Evolutionary conservation across 2,113 vertebrate genomes (phyloP).

Genomic region (Salvator merianae): DNA sequence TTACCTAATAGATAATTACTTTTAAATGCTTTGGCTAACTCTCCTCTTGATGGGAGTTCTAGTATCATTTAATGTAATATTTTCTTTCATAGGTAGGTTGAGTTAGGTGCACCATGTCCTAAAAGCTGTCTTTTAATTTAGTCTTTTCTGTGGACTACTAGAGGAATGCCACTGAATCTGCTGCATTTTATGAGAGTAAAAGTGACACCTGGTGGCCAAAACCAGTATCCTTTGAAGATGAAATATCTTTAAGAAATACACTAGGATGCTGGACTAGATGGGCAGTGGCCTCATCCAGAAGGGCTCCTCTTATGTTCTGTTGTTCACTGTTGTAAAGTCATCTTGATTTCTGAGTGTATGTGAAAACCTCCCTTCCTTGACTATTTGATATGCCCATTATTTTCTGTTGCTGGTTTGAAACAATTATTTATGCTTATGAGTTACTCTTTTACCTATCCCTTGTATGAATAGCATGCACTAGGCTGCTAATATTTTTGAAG

Average conservation of each 20-base stretch:
- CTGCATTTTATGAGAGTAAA: constrained; percentile 14
- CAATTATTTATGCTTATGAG: not conserved
- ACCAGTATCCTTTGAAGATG: not conserved
- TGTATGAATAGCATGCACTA: too few relatives aligned
- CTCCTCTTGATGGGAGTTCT: too few relatives aligned
- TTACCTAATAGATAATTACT: too few relatives aligned
- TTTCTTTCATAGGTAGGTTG: not conserved
- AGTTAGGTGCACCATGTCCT: not conserved
- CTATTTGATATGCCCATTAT: not conserved
- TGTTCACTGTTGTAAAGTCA: too few relatives aligned
- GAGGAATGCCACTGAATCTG: not conserved
- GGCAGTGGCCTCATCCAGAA: too few relatives aligned
- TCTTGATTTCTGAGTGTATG: not conserved
- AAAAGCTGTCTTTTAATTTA: not conserved
- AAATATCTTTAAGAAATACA: not conserved
- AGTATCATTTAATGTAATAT: not conserved
- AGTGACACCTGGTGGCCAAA: constrained; percentile 20
- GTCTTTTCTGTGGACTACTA: not conserved
- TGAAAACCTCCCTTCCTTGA: not conserved
- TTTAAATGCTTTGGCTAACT: too few relatives aligned
- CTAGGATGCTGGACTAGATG: too few relatives aligned
- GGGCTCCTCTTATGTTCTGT: too few relatives aligned
- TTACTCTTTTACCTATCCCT: not conserved
- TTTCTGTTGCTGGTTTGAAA: not conserved
- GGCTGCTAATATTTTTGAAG: too few relatives aligned